Conservation (phyloP, 2,888 invertebrate genomes). For the Clunio marinus region DNA sequence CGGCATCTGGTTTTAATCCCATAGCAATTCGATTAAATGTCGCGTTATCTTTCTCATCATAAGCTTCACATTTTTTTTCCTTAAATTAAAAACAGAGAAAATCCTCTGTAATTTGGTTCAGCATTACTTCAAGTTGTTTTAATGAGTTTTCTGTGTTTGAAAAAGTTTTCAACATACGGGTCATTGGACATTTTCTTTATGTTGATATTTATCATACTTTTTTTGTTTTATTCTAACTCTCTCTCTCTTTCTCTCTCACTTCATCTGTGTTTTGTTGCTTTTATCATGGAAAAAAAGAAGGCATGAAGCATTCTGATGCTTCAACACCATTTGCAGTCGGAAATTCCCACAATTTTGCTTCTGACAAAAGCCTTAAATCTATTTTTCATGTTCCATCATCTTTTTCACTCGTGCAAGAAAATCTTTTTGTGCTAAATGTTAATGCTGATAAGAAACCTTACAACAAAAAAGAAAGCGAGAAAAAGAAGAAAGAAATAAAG, state of each 20-base stretch:
- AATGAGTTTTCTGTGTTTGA: background rate
- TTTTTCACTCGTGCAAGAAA: background rate
- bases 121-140: background rate
- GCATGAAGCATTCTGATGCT: background rate
- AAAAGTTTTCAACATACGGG: conserved; percentile 12
- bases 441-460: conserved; percentile 2
- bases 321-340: background rate
- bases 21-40: too few species aligned
- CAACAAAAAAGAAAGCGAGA: too few species aligned
- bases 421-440: too few species aligned
- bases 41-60: too few species aligned
- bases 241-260: background rate
- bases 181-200: conserved; percentile 19
- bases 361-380: too few species aligned
- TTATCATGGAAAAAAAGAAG: background rate
- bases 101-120: too few species aligned
- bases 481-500: too few species aligned
- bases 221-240: too few species aligned
- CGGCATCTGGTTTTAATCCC: too few species aligned
- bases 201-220: too few species aligned
- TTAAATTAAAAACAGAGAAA: too few species aligned
- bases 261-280: background rate
- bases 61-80: too few species aligned
- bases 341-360: background rate
- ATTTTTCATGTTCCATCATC: background rate